phyloP scores from a whole-genome alignment of 2,888 invertebrate species.

The Agrotis puta region DNA sequence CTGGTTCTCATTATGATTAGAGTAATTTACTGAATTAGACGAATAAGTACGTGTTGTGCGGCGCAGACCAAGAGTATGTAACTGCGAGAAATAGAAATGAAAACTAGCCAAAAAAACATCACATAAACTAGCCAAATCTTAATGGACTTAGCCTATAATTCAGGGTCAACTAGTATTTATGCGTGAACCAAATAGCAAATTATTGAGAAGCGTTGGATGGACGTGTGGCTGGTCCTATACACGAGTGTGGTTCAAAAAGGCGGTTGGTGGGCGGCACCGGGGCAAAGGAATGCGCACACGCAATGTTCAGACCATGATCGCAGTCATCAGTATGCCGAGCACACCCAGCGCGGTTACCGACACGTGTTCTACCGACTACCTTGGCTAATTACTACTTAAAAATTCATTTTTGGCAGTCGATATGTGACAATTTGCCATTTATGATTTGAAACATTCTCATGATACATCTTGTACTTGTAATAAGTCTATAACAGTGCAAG shows the following conservation, averaged over 20 bases:
- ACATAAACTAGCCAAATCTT: constrained; percentile 19
- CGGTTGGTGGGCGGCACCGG: constrained; percentile 66
- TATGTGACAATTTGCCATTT: constrained; percentile 69
- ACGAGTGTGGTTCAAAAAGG: constrained; percentile 62
- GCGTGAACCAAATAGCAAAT: constrained; percentile 34
- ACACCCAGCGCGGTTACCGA: constrained; percentile 80
- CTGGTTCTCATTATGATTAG: constrained; percentile 75
- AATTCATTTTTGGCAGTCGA: constrained; percentile 74
- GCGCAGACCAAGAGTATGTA: constrained; percentile 5
- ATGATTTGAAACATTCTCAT: constrained; percentile 26
- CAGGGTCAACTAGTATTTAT: constrained; percentile 23
- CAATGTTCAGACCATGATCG: constrained; percentile 77
- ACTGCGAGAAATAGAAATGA: not conserved
- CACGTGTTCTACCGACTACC: constrained; percentile 83
- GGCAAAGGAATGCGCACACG: constrained; percentile 83
- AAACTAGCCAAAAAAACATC: constrained; percentile 1
- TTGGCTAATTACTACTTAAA: constrained; percentile 82
- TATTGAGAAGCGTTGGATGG: constrained; percentile 33
- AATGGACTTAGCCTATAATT: constrained; percentile 2
- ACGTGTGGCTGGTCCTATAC: constrained; percentile 31
- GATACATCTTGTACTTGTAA: not conserved
- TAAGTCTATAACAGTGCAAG: not conserved
- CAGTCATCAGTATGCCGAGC: constrained; percentile 83
- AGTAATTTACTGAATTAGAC: constrained; percentile 73
- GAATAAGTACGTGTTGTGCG: constrained; percentile 26